Evolutionary conservation across 37 sponge, comb jelly and placozoan species (phyloP).

Genomic region (Cliona cf. orientalis): DNA sequence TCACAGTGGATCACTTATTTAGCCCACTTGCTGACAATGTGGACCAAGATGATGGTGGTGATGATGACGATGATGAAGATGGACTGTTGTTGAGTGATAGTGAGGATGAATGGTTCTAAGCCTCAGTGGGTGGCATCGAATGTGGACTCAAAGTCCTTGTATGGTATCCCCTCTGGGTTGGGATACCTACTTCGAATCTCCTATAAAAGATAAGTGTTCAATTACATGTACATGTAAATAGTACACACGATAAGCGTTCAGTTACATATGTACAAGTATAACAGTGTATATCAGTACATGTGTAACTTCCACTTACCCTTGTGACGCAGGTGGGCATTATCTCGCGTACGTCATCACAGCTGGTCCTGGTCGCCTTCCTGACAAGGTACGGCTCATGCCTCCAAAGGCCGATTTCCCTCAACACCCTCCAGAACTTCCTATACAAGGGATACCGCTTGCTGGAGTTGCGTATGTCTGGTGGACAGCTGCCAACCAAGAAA

Average conservation of each 20-base stretch:
- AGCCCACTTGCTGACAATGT: not conserved
- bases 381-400: too few relatives aligned
- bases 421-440: too few relatives aligned
- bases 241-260: too few relatives aligned
- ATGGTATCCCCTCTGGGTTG: not conserved
- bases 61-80: not conserved
- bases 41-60: not conserved
- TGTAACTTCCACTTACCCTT: not conserved
- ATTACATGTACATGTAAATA: too few relatives aligned
- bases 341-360: not conserved
- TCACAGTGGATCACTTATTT: not conserved
- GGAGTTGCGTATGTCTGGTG: too few relatives aligned
- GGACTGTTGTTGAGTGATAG: not conserved
- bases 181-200: not conserved
- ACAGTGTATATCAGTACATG: too few relatives aligned
- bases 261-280: too few relatives aligned
- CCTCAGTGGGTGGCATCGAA: not conserved
- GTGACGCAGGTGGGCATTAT: not conserved
- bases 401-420: too few relatives aligned
- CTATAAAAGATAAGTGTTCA: not conserved
- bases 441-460: too few relatives aligned
- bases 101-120: not conserved
- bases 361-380: slow-evolving; percentile 1
- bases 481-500: too few relatives aligned
- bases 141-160: not conserved